Conservation (phyloP, 2,888 invertebrate genomes). For the Lymantria monacha region DNA sequence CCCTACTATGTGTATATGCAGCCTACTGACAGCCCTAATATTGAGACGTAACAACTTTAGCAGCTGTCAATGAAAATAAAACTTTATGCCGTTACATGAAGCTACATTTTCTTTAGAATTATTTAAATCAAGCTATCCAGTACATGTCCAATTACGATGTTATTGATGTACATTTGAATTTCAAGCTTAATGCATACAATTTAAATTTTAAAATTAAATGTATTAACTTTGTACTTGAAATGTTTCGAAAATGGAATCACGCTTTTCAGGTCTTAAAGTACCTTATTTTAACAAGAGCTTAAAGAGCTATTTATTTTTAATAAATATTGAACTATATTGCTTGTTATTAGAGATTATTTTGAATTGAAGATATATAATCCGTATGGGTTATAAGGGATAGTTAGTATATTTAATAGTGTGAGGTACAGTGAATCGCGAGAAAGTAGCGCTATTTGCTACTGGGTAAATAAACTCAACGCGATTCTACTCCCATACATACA, state of each 20-base stretch:
- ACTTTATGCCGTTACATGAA: background rate
- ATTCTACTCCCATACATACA: no score
- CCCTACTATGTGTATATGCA: constrained; percentile 64
- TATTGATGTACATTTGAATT: constrained; percentile 34
- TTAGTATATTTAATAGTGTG: constrained; percentile 61
- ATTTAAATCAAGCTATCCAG: constrained; percentile 41
- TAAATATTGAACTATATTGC: constrained; percentile 14
- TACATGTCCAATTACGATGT: constrained; percentile 10
- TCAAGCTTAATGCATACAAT: constrained; percentile 15
- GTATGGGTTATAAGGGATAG: constrained; percentile 24
- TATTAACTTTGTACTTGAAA: constrained; percentile 21
- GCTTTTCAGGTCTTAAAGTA: constrained; percentile 62
- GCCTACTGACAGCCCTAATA: constrained; percentile 38
- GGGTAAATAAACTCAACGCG: no score
- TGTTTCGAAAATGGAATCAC: constrained; percentile 43
- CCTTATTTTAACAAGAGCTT: constrained; percentile 33
- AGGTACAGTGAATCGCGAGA: constrained; percentile 71
- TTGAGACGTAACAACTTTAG: constrained; percentile 48
- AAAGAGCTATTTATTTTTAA: constrained; percentile 12
- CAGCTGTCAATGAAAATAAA: constrained; percentile 11
- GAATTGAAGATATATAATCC: constrained; percentile 7
- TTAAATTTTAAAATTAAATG: constrained; percentile 35
- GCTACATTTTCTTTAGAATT: background rate
- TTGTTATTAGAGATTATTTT: constrained; percentile 31
- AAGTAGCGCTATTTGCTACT: constrained; percentile 80